Evolutionary conservation across 2,113 vertebrate genomes (phyloP).

Genomic region (Pelodiscus sinensis): DNA sequence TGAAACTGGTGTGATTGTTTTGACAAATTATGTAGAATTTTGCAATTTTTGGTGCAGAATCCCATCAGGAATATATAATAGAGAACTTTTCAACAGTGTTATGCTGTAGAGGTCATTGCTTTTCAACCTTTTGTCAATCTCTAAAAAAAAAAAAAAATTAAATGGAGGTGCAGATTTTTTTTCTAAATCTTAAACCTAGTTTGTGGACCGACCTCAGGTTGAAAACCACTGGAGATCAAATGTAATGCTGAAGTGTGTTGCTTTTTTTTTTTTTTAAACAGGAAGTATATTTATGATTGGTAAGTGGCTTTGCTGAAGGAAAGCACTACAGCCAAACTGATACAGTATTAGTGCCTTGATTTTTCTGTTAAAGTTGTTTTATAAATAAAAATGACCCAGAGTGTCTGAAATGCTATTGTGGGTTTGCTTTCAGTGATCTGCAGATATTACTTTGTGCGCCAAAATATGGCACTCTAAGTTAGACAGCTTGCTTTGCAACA

Average conservation of each 20-base stretch:
- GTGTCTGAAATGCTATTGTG: background rate
- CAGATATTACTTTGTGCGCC: background rate
- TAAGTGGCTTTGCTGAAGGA: background rate
- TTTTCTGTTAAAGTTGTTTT: background rate
- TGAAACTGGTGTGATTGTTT: too few species aligned
- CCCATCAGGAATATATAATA: background rate
- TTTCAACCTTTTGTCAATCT: background rate
- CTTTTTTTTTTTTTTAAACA: background rate
- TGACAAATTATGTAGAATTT: too few species aligned
- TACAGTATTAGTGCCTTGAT: background rate
- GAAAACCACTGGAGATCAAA: background rate
- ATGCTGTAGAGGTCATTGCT: background rate
- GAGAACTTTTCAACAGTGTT: background rate
- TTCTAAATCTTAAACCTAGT: background rate
- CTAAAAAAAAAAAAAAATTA: background rate
- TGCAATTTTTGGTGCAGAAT: too few species aligned
- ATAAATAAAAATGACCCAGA: slow-evolving; percentile 44
- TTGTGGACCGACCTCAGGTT: background rate
- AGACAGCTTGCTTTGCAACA: background rate
- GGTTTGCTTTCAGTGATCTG: background rate
- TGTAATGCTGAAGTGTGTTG: background rate
- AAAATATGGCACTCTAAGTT: background rate
- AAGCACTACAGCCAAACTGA: background rate
- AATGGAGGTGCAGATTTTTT: background rate
- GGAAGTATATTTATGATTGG: background rate